phyloP scores from a whole-genome alignment of 2,113 vertebrate species.

The Aythya baeri region DNA sequence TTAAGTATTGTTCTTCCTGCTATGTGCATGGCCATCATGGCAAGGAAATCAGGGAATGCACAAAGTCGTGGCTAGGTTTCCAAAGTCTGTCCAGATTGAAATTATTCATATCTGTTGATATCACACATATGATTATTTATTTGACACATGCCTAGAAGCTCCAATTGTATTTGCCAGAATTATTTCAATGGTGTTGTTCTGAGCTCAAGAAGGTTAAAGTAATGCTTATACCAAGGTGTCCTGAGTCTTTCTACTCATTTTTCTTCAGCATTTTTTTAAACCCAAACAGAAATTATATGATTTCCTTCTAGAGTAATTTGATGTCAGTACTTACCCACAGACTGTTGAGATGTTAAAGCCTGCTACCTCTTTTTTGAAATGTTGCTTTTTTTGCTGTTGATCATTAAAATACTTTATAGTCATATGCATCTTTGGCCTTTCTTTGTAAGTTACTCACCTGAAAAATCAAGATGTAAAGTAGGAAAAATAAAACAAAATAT shows the following conservation, averaged over 20 bases:
- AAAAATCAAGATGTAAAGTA: background rate
- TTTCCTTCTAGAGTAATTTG: background rate
- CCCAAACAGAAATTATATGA: background rate
- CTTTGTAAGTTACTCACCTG: background rate
- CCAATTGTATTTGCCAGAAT: background rate
- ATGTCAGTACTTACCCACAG: background rate
- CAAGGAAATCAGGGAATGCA: background rate
- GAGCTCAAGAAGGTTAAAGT: background rate
- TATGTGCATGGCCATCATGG: background rate
- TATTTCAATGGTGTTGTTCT: background rate
- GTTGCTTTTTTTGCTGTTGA: background rate
- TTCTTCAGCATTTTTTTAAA: background rate
- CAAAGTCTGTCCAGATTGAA: background rate
- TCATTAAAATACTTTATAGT: background rate
- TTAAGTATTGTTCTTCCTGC: background rate
- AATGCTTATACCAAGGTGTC: background rate
- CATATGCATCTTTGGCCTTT: background rate
- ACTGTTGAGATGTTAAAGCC: background rate
- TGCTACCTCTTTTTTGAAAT: background rate
- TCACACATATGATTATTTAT: background rate
- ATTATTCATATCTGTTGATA: background rate
- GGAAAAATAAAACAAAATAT: background rate
- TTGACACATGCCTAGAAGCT: background rate
- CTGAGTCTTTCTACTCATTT: background rate
- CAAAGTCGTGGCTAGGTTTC: background rate